Conservation (phyloP, 2,797 vertebrate genomes). For the Neosilurus hyrtlii region DNA sequence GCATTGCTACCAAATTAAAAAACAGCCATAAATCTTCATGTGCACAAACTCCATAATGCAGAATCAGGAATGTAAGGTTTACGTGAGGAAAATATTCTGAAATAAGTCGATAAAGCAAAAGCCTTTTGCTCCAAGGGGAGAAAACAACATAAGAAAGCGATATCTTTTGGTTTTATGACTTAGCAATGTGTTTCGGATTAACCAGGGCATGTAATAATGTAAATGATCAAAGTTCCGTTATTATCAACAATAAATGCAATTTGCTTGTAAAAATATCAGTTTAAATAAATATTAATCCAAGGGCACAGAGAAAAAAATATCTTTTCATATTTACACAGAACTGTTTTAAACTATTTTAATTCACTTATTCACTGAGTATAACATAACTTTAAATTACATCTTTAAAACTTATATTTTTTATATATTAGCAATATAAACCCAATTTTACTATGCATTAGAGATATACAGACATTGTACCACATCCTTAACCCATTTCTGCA, state of each 20-base stretch:
- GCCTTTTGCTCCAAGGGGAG: background rate
- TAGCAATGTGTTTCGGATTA: background rate
- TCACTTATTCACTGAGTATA: background rate
- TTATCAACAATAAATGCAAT: too few species aligned
- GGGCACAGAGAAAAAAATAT: background rate
- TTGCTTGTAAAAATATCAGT: background rate
- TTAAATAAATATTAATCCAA: background rate
- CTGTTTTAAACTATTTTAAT: background rate
- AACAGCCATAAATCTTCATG: conserved; percentile 14
- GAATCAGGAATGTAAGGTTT: background rate
- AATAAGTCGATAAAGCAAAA: conserved; percentile 18
- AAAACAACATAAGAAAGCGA: background rate
- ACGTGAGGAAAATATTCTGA: background rate
- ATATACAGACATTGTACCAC: background rate
- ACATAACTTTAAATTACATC: background rate
- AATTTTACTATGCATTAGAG: too few species aligned
- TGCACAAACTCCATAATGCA: background rate
- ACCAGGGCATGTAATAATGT: too few species aligned
- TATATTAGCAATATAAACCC: too few species aligned
- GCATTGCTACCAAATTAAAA: conserved; percentile 17
- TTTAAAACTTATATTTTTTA: too few species aligned
- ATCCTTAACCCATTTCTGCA: too few species aligned
- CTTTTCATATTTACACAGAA: background rate
- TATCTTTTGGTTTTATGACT: background rate
- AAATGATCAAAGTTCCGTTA: too few species aligned